phyloP scores from a whole-genome alignment of 2,888 invertebrate species.

The Venusia cambrica region DNA sequence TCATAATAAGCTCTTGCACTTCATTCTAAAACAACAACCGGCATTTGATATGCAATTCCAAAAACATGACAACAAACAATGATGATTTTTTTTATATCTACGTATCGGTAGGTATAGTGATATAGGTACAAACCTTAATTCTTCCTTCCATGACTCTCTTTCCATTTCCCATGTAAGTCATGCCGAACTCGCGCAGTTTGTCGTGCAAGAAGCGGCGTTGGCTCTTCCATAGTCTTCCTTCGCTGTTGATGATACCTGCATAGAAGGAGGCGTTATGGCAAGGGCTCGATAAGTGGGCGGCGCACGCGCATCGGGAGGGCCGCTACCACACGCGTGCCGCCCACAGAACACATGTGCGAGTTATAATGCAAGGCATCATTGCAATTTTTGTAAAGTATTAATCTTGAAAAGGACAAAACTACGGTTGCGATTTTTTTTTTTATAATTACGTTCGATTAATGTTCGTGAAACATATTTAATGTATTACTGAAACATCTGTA shows the following conservation, averaged over 20 bases:
- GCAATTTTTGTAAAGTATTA: no score
- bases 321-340: conserved; percentile 41
- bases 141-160: conserved; percentile 91
- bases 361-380: conserved; percentile 5
- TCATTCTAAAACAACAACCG: conserved; percentile 80
- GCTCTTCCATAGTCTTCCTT: conserved; percentile 94
- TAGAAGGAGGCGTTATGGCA: conserved; percentile 50
- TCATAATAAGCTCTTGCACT: conserved; percentile 86
- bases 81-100: conserved; percentile 3
- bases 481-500: conserved; percentile 4
- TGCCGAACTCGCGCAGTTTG: conserved; percentile 91
- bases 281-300: conserved; percentile 57
- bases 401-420: no score
- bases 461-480: no score
- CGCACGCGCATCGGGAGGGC: conserved; percentile 48
- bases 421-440: no score
- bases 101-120: conserved; percentile 7
- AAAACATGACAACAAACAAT: background rate
- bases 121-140: conserved; percentile 84
- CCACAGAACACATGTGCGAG: conserved; percentile 50
- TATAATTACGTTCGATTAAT: no score
- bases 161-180: conserved; percentile 91
- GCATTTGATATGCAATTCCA: conserved; percentile 6
- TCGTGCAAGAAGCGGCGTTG: conserved; percentile 93
- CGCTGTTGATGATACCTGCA: conserved; percentile 93